Evolutionary conservation across 1,140 invertebrate species (phyloP).

Genomic region (Amyelois transitella): DNA sequence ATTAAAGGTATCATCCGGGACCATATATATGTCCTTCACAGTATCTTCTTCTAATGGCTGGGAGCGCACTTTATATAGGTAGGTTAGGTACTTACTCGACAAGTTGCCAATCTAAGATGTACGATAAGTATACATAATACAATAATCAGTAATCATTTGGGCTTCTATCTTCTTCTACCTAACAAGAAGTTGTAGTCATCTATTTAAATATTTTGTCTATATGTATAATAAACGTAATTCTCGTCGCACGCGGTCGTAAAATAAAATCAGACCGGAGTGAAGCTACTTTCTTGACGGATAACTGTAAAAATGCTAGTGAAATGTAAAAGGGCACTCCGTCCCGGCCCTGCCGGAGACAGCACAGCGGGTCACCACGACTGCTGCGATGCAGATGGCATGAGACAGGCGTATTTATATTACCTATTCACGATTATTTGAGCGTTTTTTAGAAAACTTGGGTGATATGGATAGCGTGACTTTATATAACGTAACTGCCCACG

Average conservation of each 20-base stretch:
- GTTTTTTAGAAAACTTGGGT: background rate
- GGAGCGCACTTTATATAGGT: too few relatives aligned
- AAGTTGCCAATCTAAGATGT: too few relatives aligned
- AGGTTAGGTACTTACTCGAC: too few relatives aligned
- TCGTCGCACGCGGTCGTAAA: background rate
- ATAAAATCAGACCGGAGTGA: constrained; percentile 15
- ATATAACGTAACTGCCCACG: too few relatives aligned
- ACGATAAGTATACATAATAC: too few relatives aligned
- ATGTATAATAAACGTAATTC: background rate
- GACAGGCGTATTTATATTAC: background rate
- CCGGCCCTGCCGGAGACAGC: background rate
- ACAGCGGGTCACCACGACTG: background rate
- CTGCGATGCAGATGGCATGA: constrained; percentile 18
- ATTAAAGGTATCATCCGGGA: too few relatives aligned
- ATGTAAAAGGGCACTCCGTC: constrained; percentile 11
- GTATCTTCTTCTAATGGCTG: too few relatives aligned
- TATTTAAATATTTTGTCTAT: background rate
- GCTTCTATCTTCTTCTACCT: too few relatives aligned
- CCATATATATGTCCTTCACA: too few relatives aligned
- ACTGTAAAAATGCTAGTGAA: constrained; percentile 1
- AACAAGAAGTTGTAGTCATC: too few relatives aligned
- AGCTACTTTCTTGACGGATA: constrained; percentile 13
- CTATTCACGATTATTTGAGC: background rate
- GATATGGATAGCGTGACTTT: too few relatives aligned
- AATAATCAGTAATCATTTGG: too few relatives aligned